Evolutionary conservation across 30 jellyfish, hydroid and myxozoan genomes (phyloP), one percentile per base, ranked within the genome.

Genomic region (Clytia hemisphaerica): DNA sequence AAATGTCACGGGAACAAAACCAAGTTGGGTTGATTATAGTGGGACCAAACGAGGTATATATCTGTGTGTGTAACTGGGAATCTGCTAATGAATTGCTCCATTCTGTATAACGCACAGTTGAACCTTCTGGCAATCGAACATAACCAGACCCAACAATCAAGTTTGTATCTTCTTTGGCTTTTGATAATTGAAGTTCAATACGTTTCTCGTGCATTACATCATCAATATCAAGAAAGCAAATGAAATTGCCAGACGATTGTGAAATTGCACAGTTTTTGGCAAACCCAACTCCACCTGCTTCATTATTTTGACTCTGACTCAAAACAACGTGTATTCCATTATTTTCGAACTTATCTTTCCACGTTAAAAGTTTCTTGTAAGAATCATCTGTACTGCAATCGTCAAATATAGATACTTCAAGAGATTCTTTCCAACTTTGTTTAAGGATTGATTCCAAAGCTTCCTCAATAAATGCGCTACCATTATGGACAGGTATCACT

Each of bases 1-100:
- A 61, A 6, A 88, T 82, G 21, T 69, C 40, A 53, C 97, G 59
- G 7, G 88, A 50, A 70, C 97, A 88, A 74, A 88, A 88, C 97
- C 97, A 88, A 14, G 97, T 76, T 68, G 97, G 97, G 24, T 88
- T 92, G 10, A 88, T 88, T 4, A 88, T 40, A 3, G 97, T 88
- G n/a, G 97, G 97, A 1, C 97, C 97, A 79, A 88, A 88, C 0
- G 97, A 79, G 18, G 97, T 88, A 70, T 73, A 88, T 7, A 88
- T 64, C 91, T 86, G 80, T 22, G 63, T 61, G 82, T 57, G 71
- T 26, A 82, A 89, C 45, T 88, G 97, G 21, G 19, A 16, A n/a
- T 71, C 32, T 25, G 89, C 54, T n/a, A 88, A 73, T 57, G 58
- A 66, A 46, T 79, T 80, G 51, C 78, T 79, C 97, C 97, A 88